phyloP scores from a whole-genome alignment of 1,140 invertebrate species.

The Trichonephila inaurata region DNA sequence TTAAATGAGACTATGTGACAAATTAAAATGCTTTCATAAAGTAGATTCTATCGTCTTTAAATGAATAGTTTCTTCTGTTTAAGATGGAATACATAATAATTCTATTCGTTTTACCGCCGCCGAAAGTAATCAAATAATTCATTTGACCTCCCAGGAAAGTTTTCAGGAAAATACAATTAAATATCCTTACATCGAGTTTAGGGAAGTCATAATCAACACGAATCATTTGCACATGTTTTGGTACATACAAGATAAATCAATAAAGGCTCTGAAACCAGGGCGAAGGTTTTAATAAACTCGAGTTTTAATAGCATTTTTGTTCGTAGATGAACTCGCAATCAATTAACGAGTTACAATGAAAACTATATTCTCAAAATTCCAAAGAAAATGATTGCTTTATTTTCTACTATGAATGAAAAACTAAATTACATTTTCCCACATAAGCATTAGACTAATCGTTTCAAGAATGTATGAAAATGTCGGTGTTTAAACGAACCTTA shows the following conservation, averaged over 20 bases:
- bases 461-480: too few species aligned
- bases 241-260: not conserved
- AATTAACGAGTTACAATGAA: conserved; percentile 42
- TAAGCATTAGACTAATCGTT: not conserved
- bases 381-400: conserved; percentile 3
- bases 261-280: not conserved
- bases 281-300: conserved; percentile 38
- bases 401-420: not conserved
- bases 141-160: not conserved
- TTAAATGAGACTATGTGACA: too few species aligned
- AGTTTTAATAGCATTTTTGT: conserved; percentile 55
- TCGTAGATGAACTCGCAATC: conserved; percentile 24
- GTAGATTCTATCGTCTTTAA: too few species aligned
- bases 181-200: not conserved
- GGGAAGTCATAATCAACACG: conserved; percentile 38
- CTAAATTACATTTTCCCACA: not conserved
- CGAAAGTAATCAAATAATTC: conserved; percentile 32
- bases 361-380: not conserved
- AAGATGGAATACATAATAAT: not conserved
- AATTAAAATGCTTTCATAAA: too few species aligned
- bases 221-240: conserved; percentile 53
- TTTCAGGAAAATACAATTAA: conserved; percentile 39
- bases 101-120: not conserved
- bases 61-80: not conserved
- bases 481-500: too few species aligned